Base-by-base conservation (phyloP, 2,797 vertebrate genomes). In the Columba guinea region DNA sequence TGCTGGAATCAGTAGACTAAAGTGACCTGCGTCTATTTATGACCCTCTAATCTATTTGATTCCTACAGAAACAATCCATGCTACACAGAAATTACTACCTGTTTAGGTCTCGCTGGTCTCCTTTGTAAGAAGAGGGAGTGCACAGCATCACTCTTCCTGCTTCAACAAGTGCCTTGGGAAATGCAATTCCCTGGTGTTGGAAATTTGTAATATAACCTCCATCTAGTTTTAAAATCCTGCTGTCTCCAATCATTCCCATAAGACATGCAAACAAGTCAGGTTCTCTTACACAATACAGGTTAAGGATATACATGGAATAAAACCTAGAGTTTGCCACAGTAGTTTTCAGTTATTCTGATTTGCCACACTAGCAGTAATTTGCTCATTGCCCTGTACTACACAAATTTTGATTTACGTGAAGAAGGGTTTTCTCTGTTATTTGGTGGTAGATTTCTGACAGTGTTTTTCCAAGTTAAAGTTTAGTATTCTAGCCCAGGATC, bases 101-200 rank as follows among this genome's bases (percentile, higher is more conserved):
- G 2, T 34, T 48, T 34, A 26, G 35, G 24, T 37, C 60, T 70
- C 0, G 0, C 16, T 2, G 56, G 23, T 16, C 37, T 86, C 51
- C 32, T 78, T 39, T 74, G 28, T 60, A 41, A 35, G n/a, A 24
- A 75, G 35, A 37, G 15, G 27, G 27, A 58, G 18, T 10, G 4
- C 8, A 39, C n/a, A 17, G 39, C 26, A 51, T 32, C 35, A 51
- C 28, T 60, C 53, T 8, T 60, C 39, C 62, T 48, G 51, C 65
- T 30, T 65, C 71, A 86, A 32, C 24, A 70, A 58, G 8, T 48
- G 24, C n/a, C 53, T 71, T 53, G 14, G 19, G 12, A 85, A 78
- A 22, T 26, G 9, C 34, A 74, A 27, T 30, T 62, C 22, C 62
- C 30, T 15, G 4, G 28, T 65, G 49, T 1, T 34, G 27, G 26